Evolutionary conservation across 37 sponge, comb jelly and placozoan genomes (phyloP).

Genomic region (Beroe ovata): DNA sequence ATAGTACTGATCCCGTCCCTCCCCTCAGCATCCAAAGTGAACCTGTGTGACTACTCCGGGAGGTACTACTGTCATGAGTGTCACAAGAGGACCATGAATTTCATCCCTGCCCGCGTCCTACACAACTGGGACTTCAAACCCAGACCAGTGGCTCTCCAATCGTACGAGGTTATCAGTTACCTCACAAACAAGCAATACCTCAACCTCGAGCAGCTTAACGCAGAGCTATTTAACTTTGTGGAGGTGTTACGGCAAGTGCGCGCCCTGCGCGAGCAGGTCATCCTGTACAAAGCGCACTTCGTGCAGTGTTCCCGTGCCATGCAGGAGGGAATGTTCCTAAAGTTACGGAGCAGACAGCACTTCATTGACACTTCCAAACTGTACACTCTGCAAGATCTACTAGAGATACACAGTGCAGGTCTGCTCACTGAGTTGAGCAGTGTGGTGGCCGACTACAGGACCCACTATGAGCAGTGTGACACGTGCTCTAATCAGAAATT

Average conservation of each 20-base stretch:
- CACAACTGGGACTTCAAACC: constrained; percentile 97
- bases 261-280: constrained; percentile 73
- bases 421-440: constrained; percentile 73
- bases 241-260: constrained; percentile 27
- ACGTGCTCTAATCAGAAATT: constrained; percentile 58
- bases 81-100: constrained; percentile 75
- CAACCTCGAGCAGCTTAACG: constrained; percentile 19
- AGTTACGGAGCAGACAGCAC: constrained; percentile 72
- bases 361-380: constrained; percentile 75
- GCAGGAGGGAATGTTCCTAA: constrained; percentile 70
- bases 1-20: no score
- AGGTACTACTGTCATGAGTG: constrained; percentile 83
- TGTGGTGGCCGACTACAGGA: constrained; percentile 10
- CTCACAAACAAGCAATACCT: constrained; percentile 11
- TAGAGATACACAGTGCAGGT: constrained; percentile 70
- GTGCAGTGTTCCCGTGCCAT: constrained; percentile 73
- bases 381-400: constrained; percentile 79
- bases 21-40: constrained; percentile 63
- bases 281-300: constrained; percentile 79
- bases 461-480: background rate
- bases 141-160: constrained; percentile 42
- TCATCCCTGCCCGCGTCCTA: constrained; percentile 91
- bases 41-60: constrained; percentile 92
- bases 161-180: constrained; percentile 12
- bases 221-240: constrained; percentile 17